Base-by-base conservation (phyloP, 2,888 invertebrate genomes). In the Cerastis rubricosa region DNA sequence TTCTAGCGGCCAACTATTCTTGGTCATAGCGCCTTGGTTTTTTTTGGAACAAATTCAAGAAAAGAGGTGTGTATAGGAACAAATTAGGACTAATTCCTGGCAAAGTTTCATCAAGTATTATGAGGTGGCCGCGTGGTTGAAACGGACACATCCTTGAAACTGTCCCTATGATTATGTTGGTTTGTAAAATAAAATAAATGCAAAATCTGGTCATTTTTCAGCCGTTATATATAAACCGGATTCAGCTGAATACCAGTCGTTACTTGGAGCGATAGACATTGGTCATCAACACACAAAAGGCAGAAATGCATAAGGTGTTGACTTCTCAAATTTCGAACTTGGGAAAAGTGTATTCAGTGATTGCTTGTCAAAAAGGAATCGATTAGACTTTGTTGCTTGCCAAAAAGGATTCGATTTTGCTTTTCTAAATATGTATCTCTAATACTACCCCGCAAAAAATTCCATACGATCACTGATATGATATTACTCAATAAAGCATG, bases 391-490 rank as follows among this genome's bases (percentile, higher is more conserved):
- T n/a, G n/a, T 51, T 51, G 25, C 51, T 29, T 67, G 22, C 63
- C 35, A 59, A 35, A 45, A 11, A 72, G n/a, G 9, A 71, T 69
- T 73, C 63, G 19, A 69, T 71, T 80, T 80, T 43, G 40, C 67
- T 80, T 80, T 43, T 29, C 67, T 64, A 43, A 54, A 67, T 65
- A n/a, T n/a, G n/a, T n/a, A 8, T 25, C 19, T 17, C 8, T 2
- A 45, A 47, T 51, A 40, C 49, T 71, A 71, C 40, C 61, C 65
- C 45, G 35, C 49, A 67, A 80, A 61, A 29, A 19, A 47, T 65
- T 74, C 49, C 47, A 43, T 61, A 74, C 8, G 22, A 64, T 68
- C 47, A 59, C 72, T 79, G 76, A 83, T 86, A 77, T 79, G 76
- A 83, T 86, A 77, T 83, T 80, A 77, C 43, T 65, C 22, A 35